Evolutionary conservation across 2,113 vertebrate genomes (phyloP).

Genomic region (Semnopithecus entellus): DNA sequence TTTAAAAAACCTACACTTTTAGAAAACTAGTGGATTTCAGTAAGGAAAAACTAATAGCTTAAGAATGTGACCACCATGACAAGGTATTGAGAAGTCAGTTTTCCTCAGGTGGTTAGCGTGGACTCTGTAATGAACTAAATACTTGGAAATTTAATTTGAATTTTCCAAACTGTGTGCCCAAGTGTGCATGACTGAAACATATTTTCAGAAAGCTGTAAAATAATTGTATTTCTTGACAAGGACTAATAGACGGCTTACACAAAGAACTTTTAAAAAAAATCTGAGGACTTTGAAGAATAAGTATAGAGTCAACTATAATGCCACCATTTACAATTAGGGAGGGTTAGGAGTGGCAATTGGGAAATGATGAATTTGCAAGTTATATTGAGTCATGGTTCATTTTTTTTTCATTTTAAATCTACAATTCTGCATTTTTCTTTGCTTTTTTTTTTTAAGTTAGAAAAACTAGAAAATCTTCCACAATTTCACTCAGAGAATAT

Average conservation of each 20-base stretch:
- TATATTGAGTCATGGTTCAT: neutral
- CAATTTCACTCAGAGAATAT: neutral
- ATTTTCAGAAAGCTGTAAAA: conserved; percentile 69
- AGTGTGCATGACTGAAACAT: conserved; percentile 70
- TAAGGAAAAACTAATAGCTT: conserved; percentile 55
- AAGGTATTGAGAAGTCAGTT: conserved; percentile 66
- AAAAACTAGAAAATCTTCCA: conserved; percentile 20
- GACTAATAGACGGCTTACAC: neutral
- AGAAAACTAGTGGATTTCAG: conserved; percentile 57
- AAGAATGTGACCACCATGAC: conserved; percentile 62
- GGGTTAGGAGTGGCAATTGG: neutral
- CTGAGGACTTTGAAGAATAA: neutral
- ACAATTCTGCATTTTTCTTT: neutral
- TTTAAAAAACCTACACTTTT: conserved; percentile 36
- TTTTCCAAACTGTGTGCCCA: conserved; percentile 79
- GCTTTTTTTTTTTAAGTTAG: neutral
- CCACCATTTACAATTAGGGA: neutral
- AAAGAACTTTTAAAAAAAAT: neutral
- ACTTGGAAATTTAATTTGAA: conserved; percentile 78
- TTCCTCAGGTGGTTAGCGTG: conserved; percentile 42
- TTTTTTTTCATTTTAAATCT: conserved; percentile 23
- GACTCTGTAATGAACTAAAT: conserved; percentile 75
- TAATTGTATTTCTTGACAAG: conserved; percentile 46
- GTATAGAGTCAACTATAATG: neutral
- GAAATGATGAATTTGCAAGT: neutral